phyloP scores from a whole-genome alignment of 2,888 invertebrate genomes.

The Uropetala carovei region DNA sequence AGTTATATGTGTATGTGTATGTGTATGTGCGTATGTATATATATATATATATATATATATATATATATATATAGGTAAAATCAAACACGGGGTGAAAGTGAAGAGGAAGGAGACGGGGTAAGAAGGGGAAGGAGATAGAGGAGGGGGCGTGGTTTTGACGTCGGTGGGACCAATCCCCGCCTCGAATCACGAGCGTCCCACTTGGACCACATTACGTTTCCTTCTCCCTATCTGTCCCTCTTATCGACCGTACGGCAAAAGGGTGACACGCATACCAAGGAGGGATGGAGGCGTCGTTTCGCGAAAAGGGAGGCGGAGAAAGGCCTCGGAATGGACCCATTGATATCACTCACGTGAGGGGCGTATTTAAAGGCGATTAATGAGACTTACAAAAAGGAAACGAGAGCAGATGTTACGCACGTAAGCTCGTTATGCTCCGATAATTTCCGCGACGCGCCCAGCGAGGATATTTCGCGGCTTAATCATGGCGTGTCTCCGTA shows the following conservation, averaged over 20 bases:
- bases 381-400: neutral
- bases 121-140: constrained; percentile 41
- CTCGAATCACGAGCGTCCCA: constrained; percentile 29
- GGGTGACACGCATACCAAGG: neutral
- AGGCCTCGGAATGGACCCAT: neutral
- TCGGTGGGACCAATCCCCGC: constrained; percentile 9
- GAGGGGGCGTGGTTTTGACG: constrained; percentile 54
- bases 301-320: neutral
- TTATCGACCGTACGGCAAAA: constrained; percentile 1
- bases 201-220: constrained; percentile 35
- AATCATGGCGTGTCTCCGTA: neutral
- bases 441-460: neutral
- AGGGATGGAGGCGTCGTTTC: neutral
- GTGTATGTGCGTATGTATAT: too few relatives aligned
- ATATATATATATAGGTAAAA: too few relatives aligned
- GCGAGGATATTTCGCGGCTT: neutral
- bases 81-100: too few relatives aligned
- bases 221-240: constrained; percentile 4
- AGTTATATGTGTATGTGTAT: too few relatives aligned
- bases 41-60: too few relatives aligned
- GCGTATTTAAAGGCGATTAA: neutral
- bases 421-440: neutral
- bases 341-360: neutral
- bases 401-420: constrained; percentile 25
- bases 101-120: constrained; percentile 45